Evolutionary conservation across 1,140 invertebrate species (phyloP).

Genomic region (Sycophaga agraensis): DNA sequence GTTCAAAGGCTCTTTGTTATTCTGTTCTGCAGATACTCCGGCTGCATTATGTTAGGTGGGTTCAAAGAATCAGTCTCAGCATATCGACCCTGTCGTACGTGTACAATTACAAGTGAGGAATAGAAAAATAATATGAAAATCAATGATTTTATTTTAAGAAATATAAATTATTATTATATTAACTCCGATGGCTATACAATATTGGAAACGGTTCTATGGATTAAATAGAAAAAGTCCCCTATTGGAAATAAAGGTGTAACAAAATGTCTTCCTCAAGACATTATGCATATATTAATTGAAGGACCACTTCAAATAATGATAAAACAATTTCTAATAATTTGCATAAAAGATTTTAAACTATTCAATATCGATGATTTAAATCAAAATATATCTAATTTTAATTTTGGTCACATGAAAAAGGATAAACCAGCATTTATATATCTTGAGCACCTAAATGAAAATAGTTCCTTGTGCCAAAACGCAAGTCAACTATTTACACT

Average conservation of each 20-base stretch:
- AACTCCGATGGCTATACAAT: not conserved
- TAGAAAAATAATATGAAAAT: slow-evolving; percentile 12
- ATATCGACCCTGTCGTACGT: slow-evolving; percentile 11
- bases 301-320: not conserved
- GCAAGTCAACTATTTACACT: slow-evolving; percentile 26
- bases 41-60: slow-evolving; percentile 5
- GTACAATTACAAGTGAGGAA: not conserved
- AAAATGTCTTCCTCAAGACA: too few relatives aligned
- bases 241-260: not conserved
- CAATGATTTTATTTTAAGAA: not conserved
- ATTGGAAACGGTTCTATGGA: not conserved
- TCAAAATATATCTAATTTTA: too few relatives aligned
- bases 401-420: too few relatives aligned
- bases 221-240: slow-evolving; percentile 11
- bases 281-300: too few relatives aligned
- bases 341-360: too few relatives aligned
- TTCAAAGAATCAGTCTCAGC: slow-evolving; percentile 25
- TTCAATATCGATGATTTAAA: too few relatives aligned
- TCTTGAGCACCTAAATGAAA: slow-evolving; percentile 17
- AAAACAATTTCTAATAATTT: slow-evolving; percentile 2
- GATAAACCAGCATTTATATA: slow-evolving; percentile 1
- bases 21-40: slow-evolving; percentile 22
- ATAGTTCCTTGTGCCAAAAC: slow-evolving; percentile 17
- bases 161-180: too few relatives aligned
- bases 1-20: slow-evolving; percentile 18